phyloP scores from a whole-genome alignment of 2,888 invertebrate genomes.

The Megalurothrips usitatus region DNA sequence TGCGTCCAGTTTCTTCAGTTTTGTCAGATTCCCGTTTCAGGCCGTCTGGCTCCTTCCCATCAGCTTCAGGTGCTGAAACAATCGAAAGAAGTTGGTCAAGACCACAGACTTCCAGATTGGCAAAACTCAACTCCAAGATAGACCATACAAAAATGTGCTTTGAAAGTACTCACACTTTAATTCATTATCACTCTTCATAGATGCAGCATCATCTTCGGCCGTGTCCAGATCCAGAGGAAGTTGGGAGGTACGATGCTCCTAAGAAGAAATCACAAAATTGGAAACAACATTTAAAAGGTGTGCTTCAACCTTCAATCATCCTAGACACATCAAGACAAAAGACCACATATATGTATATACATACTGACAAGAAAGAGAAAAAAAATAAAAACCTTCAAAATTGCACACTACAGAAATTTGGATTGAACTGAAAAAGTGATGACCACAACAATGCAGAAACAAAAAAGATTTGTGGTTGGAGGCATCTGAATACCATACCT shows the following conservation, averaged over 20 bases:
- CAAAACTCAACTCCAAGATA: constrained; percentile 15
- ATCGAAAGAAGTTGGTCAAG: constrained; percentile 32
- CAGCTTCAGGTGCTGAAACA: constrained; percentile 48
- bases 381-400: constrained; percentile 16
- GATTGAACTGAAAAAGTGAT: too few relatives aligned
- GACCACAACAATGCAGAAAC: background rate
- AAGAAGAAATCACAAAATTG: constrained; percentile 36
- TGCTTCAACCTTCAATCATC: too few relatives aligned
- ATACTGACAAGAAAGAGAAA: background rate
- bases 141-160: constrained; percentile 27
- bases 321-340: too few relatives aligned
- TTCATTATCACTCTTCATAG: constrained; percentile 77
- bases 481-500: constrained; percentile 32
- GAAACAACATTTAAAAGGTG: too few relatives aligned
- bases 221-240: constrained; percentile 80
- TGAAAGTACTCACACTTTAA: constrained; percentile 69
- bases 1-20: constrained; percentile 36
- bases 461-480: too few relatives aligned
- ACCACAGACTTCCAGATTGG: too few relatives aligned
- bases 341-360: too few relatives aligned
- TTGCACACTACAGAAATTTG: too few relatives aligned
- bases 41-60: constrained; percentile 38
- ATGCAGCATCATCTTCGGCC: constrained; percentile 76
- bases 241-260: constrained; percentile 88
- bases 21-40: constrained; percentile 37